Evolutionary conservation across 2,888 invertebrate species (phyloP), one percentile per base, ranked within the genome.

Genomic region (Tortricodes alternella): DNA sequence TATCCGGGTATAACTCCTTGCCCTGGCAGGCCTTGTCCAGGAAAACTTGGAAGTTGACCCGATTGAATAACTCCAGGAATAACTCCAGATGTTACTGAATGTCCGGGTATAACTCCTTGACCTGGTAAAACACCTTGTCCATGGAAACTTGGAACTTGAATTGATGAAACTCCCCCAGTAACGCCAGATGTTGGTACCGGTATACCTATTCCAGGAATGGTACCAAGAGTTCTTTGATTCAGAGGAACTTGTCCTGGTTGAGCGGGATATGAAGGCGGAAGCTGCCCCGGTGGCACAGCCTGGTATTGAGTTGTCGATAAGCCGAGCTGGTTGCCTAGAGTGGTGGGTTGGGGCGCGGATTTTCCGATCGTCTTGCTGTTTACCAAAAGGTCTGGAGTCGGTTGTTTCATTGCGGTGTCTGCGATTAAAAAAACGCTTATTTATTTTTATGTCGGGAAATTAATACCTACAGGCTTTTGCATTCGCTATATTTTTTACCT

Each of bases 341-440:
- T 21, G n/a, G 37, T 39, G 3, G 21, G 51, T 48, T 43, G 58
- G 29, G 64, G 62, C 9, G 68, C 65, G 0, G 63, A 35, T 53
- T 61, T 61, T 29, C 67, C 60, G 0, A 68, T 60, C 29, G 65
- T 62, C 58, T 74, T 78, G 1, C 86, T 85, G 41, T 80, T 88
- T 0, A 88, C 84, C 1, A 89, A 65, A 13, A 89, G 74, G 63
- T 89, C 89, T 27, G 89, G 89, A 5, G 86, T 83, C 18, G 71
- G 65, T 55, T 83, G 86, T 58, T 83, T 83, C 52, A 78, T 73
- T 7, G 62, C 61, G 52, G 63, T 48, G 21, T 81, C 83, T 67
- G 68, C 11, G 43, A 66, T 67, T 71, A 35, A 19, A 46, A 60
- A 11, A n/a, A n/a, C n/a, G n/a, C n/a, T n/a, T n/a, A n/a, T n/a